Base-by-base conservation (phyloP, 2,797 vertebrate species). In the Falco columbarius region DNA sequence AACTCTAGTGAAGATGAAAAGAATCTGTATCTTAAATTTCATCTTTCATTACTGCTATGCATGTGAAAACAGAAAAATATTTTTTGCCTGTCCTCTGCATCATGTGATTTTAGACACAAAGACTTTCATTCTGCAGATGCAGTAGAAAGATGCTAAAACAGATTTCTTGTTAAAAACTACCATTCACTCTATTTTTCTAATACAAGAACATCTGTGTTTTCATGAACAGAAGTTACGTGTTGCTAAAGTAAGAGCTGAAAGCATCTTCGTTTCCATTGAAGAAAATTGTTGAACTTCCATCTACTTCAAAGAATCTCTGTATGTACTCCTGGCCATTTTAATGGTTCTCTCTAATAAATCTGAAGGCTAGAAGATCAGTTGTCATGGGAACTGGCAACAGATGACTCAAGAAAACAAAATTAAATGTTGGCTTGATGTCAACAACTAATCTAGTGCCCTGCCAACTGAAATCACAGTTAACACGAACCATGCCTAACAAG, bases 331-430 rank as follows among this genome's bases (percentile, higher is more conserved):
- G 96, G 72, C 56, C 92, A 85, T 96, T 96, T 92, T 87, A 93
- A 89, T 88, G 86, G 56, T 55, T 94, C 58, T 87, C 38, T 77
- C 95, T 95, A 93, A 96, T 96, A 97, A 95, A 92, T 91, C 86
- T 93, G 87, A 93, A 81, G 93, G 86, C 67, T 92, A 71, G 91
- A 91, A 95, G 94, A 96, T 89, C 92, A 90, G 96, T 97, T 96
- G 96, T 95, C 96, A 96, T 95, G 92, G 96, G 61, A 96, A 96
- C 96, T 93, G 92, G 96, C 91, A 96, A 96, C 95, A 96, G 96
- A 97, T 95, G 96, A 97, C 89, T 96, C 92, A 97, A 96, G 94
- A 96, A 96, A 96, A 96, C 96, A 89, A 93, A 97, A 96, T 96
- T 95, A 96, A 96, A 96, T 94, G 96, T 95, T 97, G 96, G 96